A percentile compares a stretch with the other conserved stretches of the same genome.
phyloP scores from a whole-genome alignment of 2,888 invertebrate genomes.

The Caenorhabditis plicata region DNA sequence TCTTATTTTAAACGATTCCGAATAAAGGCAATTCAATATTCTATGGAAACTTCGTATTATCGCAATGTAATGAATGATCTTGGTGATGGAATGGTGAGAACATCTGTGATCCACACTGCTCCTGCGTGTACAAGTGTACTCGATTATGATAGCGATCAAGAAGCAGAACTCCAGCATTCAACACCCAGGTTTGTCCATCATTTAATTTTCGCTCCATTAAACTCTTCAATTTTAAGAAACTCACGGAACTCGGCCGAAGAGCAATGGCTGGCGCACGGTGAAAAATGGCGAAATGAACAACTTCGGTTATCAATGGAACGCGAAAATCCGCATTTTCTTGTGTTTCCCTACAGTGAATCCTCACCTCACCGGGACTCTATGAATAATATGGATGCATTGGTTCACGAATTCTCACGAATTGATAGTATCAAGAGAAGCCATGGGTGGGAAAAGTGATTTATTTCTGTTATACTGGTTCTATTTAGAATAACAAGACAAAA shows the following conservation, averaged over 20 bases:
- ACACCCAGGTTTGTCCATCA: conserved; percentile 34
- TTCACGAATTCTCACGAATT: conserved; percentile 41
- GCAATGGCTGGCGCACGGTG: conserved; percentile 57
- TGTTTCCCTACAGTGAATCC: conserved; percentile 43
- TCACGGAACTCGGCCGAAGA: conserved; percentile 54
- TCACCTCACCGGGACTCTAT: conserved; percentile 43
- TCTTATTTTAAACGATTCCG: not conserved
- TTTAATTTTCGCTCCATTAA: not conserved
- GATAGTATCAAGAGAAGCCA: conserved; percentile 45
- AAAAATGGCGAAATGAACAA: conserved; percentile 60
- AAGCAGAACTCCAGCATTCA: conserved; percentile 14
- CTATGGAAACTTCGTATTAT: conserved; percentile 56
- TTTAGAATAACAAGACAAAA: conserved; percentile 26
- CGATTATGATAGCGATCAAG: conserved; percentile 54
- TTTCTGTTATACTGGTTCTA: not conserved
- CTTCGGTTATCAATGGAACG: conserved; percentile 56
- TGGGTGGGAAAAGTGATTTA: conserved; percentile 21
- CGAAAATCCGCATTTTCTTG: conserved; percentile 40
- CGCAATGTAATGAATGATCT: conserved; percentile 54
- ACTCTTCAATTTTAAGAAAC: conserved; percentile 12
- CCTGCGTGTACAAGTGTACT: conserved; percentile 58
- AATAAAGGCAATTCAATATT: conserved; percentile 60
- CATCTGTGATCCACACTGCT: conserved; percentile 63
- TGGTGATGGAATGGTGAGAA: conserved; percentile 53
- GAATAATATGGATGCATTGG: conserved; percentile 38